Percentiles rank a stretch among this genome's conserved stretches.
phyloP scores from a whole-genome alignment of 2,797 vertebrate species.

The Coracias cyanogaster region DNA sequence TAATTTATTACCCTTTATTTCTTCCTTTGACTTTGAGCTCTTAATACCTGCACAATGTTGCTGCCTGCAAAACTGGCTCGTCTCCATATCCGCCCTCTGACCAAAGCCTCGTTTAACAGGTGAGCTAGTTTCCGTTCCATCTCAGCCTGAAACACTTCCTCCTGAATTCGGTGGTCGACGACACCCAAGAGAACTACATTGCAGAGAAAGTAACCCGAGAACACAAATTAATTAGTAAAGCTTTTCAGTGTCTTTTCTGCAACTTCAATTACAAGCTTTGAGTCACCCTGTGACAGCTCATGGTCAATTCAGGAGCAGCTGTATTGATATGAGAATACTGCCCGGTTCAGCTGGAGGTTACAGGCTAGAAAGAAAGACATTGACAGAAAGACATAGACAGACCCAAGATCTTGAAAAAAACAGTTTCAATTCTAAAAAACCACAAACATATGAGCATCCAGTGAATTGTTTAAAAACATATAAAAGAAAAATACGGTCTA shows the following conservation, averaged over 20 bases:
- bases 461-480: background rate
- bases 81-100: slow-evolving; percentile 86
- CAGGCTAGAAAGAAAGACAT: background rate
- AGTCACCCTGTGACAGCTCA: background rate
- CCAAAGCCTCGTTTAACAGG: slow-evolving; percentile 89
- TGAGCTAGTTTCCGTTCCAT: slow-evolving; percentile 93
- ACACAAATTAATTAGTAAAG: background rate
- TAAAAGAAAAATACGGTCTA: background rate
- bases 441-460: background rate
- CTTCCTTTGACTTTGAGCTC: background rate
- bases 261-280: background rate
- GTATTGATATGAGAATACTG: background rate
- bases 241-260: background rate
- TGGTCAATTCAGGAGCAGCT: accelerated
- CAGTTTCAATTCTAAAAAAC: background rate
- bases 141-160: slow-evolving; percentile 90
- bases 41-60: slow-evolving; percentile 89
- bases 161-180: slow-evolving; percentile 85
- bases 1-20: background rate
- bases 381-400: background rate
- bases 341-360: background rate
- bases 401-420: too few relatives aligned
- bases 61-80: slow-evolving; percentile 89
- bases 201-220: slow-evolving; percentile 1
- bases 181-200: slow-evolving; percentile 91